These are phyloP conservation scores for Pipra filicauda DNA, from an alignment of 2,113 vertebrate species.

Conservation along the genomic window DNA sequence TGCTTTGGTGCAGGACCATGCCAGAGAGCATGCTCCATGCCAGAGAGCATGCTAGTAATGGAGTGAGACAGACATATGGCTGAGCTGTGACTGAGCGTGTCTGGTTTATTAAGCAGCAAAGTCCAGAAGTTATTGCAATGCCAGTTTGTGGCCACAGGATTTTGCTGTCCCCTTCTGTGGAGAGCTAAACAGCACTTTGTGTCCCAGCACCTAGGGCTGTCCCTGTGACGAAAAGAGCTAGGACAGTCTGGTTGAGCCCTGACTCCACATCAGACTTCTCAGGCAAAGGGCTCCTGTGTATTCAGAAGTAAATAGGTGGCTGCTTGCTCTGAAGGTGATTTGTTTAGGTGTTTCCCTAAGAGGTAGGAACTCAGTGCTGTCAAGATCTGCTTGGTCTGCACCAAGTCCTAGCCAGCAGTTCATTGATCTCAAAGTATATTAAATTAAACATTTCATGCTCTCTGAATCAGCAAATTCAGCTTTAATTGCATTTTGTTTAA, in stretches of 20 bases:
- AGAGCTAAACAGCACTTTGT: background rate
- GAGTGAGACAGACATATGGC: background rate
- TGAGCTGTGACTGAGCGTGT: background rate
- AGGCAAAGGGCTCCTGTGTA: background rate
- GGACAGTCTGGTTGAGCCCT: background rate
- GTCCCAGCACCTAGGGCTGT: background rate
- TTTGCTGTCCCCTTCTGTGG: background rate
- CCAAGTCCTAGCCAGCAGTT: background rate
- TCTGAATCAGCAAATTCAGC: background rate
- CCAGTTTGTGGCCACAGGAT: background rate
- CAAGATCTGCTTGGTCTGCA: background rate
- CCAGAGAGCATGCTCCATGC: background rate
- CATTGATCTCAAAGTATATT: background rate
- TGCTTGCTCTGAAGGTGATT: background rate
- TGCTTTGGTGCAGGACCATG: background rate
- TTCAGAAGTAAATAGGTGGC: background rate
- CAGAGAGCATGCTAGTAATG: background rate
- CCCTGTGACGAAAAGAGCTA: background rate
- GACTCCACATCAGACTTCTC: background rate
- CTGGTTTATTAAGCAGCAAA: background rate
- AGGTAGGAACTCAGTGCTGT: background rate
- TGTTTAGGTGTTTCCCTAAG: rapidly evolving
- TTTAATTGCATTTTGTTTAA: slow-evolving; percentile 24
- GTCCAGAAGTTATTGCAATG: background rate
- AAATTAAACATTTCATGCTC: slow-evolving; percentile 2